phyloP scores from a whole-genome alignment of 2,113 vertebrate genomes.

The Stigmatopora nigra region DNA sequence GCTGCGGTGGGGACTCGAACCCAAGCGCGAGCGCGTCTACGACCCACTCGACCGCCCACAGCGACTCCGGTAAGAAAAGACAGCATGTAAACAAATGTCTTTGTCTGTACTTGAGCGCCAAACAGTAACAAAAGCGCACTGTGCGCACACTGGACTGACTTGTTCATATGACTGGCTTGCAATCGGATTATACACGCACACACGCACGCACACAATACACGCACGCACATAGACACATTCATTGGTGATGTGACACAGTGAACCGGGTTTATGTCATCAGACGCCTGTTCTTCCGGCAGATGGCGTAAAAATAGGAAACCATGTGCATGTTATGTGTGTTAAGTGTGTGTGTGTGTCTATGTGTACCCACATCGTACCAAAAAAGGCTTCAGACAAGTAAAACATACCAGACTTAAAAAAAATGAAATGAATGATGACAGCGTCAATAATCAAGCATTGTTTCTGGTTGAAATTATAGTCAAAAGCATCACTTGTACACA shows the following conservation, averaged over 20 bases:
- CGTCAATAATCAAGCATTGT: not conserved
- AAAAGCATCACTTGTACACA: not conserved
- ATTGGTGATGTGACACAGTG: slow-evolving; percentile 53
- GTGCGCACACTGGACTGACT: slow-evolving; percentile 37
- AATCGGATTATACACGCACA: slow-evolving; percentile 61
- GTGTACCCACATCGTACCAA: slow-evolving; percentile 20
- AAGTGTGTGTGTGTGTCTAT: not conserved
- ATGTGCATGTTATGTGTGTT: slow-evolving; percentile 53
- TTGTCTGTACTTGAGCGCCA: slow-evolving; percentile 17
- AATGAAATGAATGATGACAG: not conserved
- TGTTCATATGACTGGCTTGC: slow-evolving; percentile 63
- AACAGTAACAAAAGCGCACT: slow-evolving; percentile 4
- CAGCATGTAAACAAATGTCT: slow-evolving; percentile 17
- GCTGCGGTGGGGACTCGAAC: slow-evolving; percentile 47
- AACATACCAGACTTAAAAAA: not conserved
- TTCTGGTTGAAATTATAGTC: not conserved
- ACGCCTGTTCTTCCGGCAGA: slow-evolving; percentile 66
- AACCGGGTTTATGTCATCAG: slow-evolving; percentile 65
- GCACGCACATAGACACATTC: too few relatives aligned
- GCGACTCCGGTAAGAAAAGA: slow-evolving; percentile 81
- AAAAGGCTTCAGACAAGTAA: not conserved
- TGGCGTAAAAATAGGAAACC: slow-evolving; percentile 64
- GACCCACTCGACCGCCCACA: slow-evolving; percentile 67
- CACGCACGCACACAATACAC: slow-evolving; percentile 1
- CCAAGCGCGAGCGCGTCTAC: slow-evolving; percentile 36